These are phyloP conservation scores for Thumatha senex DNA, from an alignment of 2,888 invertebrate genomes.

Conservation along the genomic window DNA sequence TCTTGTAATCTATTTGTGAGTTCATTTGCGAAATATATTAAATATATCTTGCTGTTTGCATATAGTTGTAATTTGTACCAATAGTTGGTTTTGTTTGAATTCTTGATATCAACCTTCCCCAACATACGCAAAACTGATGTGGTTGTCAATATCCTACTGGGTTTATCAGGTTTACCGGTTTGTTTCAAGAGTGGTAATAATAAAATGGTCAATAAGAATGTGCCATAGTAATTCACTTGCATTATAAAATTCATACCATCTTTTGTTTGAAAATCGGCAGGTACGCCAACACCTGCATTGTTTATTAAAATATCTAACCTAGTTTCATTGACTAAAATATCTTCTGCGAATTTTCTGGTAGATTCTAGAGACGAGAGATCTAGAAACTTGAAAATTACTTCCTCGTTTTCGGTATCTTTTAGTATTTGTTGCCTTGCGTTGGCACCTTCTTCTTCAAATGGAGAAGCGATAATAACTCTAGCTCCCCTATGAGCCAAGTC, in stretches of 20 bases:
- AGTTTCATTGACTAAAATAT: constrained; percentile 86
- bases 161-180: constrained; percentile 68
- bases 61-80: constrained; percentile 73
- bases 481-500: constrained; percentile 57
- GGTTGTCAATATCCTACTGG: constrained; percentile 88
- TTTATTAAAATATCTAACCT: constrained; percentile 91
- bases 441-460: constrained; percentile 49
- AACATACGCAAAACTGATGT: constrained; percentile 87
- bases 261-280: constrained; percentile 75
- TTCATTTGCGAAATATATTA: constrained; percentile 87
- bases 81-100: constrained; percentile 81
- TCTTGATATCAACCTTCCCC: constrained; percentile 85
- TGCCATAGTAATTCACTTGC: constrained; percentile 96
- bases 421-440: constrained; percentile 80
- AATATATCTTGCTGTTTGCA: constrained; percentile 86
- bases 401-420: constrained; percentile 83
- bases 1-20: constrained; percentile 84
- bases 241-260: constrained; percentile 93
- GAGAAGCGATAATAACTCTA: constrained; percentile 57
- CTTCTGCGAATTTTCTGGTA: constrained; percentile 89
- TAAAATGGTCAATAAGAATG: constrained; percentile 93
- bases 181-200: constrained; percentile 89
- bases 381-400: constrained; percentile 86
- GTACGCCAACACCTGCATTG: constrained; percentile 89
- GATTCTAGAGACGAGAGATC: constrained; percentile 88